Evolutionary conservation across 2,113 vertebrate genomes (phyloP).

Genomic region (Ptilonorhynchus violaceus): DNA sequence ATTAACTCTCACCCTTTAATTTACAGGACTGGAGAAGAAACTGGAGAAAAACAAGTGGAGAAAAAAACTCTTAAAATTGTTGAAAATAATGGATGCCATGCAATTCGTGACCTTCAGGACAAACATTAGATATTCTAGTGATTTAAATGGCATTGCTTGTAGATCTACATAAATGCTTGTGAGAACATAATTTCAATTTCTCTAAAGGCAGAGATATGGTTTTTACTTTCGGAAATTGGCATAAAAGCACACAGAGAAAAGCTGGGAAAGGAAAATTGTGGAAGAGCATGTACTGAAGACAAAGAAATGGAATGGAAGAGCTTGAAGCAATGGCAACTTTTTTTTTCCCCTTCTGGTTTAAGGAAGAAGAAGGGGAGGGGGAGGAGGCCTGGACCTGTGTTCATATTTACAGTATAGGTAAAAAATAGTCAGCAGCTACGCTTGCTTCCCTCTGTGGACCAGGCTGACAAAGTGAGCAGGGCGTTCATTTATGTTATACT

Average conservation of each 20-base stretch:
- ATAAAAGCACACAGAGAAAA: not conserved
- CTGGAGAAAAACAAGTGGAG: not conserved
- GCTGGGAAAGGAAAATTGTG: not conserved
- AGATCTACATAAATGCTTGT: not conserved
- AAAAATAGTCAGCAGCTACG: not conserved
- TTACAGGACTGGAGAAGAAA: not conserved
- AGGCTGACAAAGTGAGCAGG: not conserved
- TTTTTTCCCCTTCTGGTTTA: not conserved
- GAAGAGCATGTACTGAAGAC: not conserved
- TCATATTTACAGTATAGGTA: not conserved
- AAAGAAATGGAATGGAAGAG: not conserved
- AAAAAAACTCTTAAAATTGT: rapidly evolving
- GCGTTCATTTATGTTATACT: not conserved
- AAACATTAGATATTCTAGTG: not conserved
- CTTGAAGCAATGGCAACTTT: not conserved
- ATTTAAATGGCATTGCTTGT: not conserved
- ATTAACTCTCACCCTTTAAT: not conserved
- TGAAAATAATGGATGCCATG: not conserved
- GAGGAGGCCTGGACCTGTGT: not conserved
- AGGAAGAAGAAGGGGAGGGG: not conserved
- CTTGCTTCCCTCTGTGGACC: not conserved
- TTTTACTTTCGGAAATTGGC: not conserved
- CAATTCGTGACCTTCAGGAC: not conserved
- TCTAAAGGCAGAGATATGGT: not conserved
- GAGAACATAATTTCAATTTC: not conserved